These are phyloP conservation scores for Drosophila kohkoa DNA, from an alignment of 1,140 invertebrate genomes.

Conservation along the genomic window DNA sequence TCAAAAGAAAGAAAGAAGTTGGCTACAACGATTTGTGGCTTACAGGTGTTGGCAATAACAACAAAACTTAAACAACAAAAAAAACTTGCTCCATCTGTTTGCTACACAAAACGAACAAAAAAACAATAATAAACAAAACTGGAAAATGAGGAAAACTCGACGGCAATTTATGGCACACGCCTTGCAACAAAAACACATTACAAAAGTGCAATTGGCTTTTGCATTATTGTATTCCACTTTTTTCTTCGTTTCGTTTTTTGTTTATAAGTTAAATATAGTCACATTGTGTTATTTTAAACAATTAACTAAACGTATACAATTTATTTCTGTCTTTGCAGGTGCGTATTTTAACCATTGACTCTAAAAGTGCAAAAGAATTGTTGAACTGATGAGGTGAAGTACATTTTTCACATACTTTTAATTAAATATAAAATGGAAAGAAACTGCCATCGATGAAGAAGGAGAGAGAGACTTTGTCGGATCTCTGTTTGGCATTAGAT, in stretches of 20 bases:
- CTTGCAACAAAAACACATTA: constrained; percentile 13
- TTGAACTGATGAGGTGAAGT: not conserved
- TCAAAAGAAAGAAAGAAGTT: constrained; percentile 21
- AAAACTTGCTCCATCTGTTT: constrained; percentile 54
- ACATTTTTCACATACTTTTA: not conserved
- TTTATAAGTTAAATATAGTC: constrained; percentile 29
- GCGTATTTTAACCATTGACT: constrained; percentile 48
- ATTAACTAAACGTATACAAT: constrained; percentile 49
- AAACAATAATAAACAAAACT: constrained; percentile 22
- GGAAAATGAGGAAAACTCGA: constrained; percentile 27
- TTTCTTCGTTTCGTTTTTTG: constrained; percentile 25
- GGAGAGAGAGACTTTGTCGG: not conserved
- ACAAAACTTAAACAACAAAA: constrained; percentile 38
- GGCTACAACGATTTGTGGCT: constrained; percentile 69
- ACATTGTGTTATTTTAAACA: constrained; percentile 38
- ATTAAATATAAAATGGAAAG: not conserved
- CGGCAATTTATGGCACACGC: constrained; percentile 52
- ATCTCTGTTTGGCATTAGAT: constrained; percentile 17
- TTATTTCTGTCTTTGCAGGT: constrained; percentile 67
- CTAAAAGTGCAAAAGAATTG: constrained; percentile 6
- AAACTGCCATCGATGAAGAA: not conserved
- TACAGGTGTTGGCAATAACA: constrained; percentile 68
- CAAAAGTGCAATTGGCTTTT: constrained; percentile 16
- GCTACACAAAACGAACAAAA: constrained; percentile 20
- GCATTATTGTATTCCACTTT: constrained; percentile 16